These are phyloP conservation scores for Chlamydotis undulata DNA, from an alignment of 2,113 vertebrate genomes.

Conservation along the genomic window DNA sequence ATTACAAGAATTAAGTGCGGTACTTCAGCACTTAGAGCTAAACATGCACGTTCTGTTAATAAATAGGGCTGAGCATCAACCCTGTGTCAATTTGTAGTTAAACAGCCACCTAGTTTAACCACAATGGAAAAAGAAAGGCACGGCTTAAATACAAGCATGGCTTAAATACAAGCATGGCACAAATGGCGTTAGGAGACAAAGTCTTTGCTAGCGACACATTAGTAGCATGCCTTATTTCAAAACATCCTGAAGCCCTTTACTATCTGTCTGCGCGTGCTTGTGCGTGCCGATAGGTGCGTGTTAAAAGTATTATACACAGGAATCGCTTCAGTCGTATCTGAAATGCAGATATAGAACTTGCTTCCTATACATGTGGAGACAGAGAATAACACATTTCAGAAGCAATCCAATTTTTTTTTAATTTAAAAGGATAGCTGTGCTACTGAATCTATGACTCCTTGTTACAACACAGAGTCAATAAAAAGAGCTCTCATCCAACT, in stretches of 20 bases:
- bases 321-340: neutral
- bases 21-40: neutral
- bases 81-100: neutral
- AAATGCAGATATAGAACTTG: neutral
- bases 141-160: neutral
- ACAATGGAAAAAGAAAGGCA: neutral
- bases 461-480: neutral
- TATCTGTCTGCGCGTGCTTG: neutral
- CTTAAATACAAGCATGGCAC: neutral
- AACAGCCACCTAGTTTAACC: neutral
- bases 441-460: neutral
- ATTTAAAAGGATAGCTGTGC: neutral
- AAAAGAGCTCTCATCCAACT: neutral
- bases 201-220: neutral
- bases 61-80: neutral
- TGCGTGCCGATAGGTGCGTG: neutral
- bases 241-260: neutral
- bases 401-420: neutral
- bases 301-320: neutral
- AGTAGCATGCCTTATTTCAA: neutral
- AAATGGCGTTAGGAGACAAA: neutral
- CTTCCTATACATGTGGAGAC: neutral
- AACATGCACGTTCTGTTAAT: neutral
- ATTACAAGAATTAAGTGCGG: neutral
- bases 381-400: neutral